phyloP scores from a whole-genome alignment of 1,140 invertebrate species.

The Hycleus phaleratus region DNA sequence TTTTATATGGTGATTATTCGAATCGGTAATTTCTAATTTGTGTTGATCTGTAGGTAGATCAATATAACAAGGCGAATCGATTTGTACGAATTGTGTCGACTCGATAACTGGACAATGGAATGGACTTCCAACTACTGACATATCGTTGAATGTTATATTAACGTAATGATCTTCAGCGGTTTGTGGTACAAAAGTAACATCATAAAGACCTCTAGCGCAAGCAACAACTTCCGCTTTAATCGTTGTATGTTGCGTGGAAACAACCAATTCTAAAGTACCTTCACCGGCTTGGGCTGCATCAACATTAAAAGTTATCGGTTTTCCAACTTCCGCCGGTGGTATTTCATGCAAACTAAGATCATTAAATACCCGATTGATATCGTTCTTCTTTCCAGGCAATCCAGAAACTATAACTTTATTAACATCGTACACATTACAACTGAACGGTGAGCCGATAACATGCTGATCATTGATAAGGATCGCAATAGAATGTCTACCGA shows the following conservation, averaged over 20 bases:
- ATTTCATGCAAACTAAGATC: conserved; percentile 48
- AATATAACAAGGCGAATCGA: conserved; percentile 47
- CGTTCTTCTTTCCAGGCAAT: conserved; percentile 44
- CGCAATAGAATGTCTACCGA: conserved; percentile 77
- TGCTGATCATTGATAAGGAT: conserved; percentile 74
- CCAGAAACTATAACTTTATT: conserved; percentile 76
- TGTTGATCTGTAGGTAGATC: conserved; percentile 42
- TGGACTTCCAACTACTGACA: conserved; percentile 84
- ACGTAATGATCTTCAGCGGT: conserved; percentile 86
- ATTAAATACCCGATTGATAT: conserved; percentile 41
- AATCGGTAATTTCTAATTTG: conserved; percentile 36
- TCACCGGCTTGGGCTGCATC: conserved; percentile 94
- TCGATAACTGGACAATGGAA: conserved; percentile 60
- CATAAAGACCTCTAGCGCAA: conserved; percentile 84
- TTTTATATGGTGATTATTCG: conserved; percentile 37
- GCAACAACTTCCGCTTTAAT: conserved; percentile 78
- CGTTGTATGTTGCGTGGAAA: conserved; percentile 82
- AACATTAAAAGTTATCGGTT: conserved; percentile 84
- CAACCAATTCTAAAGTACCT: conserved; percentile 89
- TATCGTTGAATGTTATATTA: conserved; percentile 95
- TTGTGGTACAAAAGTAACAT: conserved; percentile 93
- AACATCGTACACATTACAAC: conserved; percentile 88
- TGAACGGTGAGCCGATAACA: conserved; percentile 84
- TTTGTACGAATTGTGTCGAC: conserved; percentile 44
- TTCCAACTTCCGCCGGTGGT: conserved; percentile 60